Percentiles rank a stretch among this genome's conserved stretches.
phyloP scores from a whole-genome alignment of 2,888 invertebrate genomes.

The Lasioglossum malachurum region DNA sequence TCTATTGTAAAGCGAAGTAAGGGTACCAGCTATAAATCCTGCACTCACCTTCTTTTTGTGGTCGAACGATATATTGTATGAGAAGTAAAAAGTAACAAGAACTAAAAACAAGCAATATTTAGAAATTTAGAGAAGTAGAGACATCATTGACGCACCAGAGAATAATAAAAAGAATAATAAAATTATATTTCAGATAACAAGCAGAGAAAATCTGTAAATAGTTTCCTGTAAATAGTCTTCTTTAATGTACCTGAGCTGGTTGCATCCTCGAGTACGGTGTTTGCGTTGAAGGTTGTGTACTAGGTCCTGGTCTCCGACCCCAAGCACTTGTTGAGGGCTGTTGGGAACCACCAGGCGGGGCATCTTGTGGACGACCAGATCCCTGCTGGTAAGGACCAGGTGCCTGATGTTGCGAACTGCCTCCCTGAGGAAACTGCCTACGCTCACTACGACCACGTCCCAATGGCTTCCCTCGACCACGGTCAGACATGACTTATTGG shows the following conservation, averaged over 20 bases:
- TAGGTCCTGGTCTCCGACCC: slow-evolving; percentile 52
- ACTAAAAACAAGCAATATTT: neutral
- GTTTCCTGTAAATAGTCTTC: too few relatives aligned
- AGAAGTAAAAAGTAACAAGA: neutral
- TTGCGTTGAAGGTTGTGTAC: neutral
- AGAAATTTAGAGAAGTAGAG: neutral
- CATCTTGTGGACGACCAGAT: neutral
- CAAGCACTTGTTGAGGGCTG: slow-evolving; percentile 65
- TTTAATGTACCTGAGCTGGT: slow-evolving; percentile 2
- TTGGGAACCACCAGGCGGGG: neutral
- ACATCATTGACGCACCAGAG: too few relatives aligned
- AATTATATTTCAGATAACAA: neutral
- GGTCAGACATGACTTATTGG: slow-evolving; percentile 17
- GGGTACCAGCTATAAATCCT: neutral
- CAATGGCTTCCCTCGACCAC: neutral
- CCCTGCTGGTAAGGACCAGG: neutral
- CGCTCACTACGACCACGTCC: neutral
- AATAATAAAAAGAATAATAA: too few relatives aligned
- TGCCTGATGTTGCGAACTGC: fast-evolving
- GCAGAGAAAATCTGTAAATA: neutral
- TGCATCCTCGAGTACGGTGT: neutral
- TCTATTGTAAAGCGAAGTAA: neutral
- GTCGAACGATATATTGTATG: neutral
- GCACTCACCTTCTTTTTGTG: neutral
- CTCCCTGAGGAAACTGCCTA: neutral